Percentiles rank a stretch among this genome's conserved stretches.
Evolutionary conservation across 2,113 vertebrate species (phyloP).

Genomic region (Ptilonorhynchus violaceus): DNA sequence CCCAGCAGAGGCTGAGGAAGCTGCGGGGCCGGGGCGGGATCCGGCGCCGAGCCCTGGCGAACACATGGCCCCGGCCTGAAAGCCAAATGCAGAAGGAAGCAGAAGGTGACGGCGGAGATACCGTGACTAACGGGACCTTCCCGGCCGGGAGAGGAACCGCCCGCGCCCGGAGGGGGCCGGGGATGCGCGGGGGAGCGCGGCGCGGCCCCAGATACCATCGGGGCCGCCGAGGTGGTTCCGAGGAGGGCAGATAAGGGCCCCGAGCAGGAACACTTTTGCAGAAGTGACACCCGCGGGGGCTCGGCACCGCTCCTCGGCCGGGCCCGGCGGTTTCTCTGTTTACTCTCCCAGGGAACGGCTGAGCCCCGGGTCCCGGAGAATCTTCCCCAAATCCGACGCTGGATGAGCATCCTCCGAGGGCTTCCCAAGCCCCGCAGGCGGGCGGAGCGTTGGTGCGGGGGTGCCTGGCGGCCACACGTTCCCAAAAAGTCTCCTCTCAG

Average conservation of each 20-base stretch:
- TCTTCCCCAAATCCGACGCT: background rate
- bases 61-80: slow-evolving; percentile 21
- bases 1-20: slow-evolving; percentile 28
- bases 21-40: background rate
- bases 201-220: background rate
- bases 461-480: accelerated
- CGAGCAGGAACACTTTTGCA: slow-evolving; percentile 18
- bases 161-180: background rate
- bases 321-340: background rate
- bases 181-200: background rate
- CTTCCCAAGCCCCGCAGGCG: accelerated
- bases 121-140: slow-evolving; percentile 43
- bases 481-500: background rate
- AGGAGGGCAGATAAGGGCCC: background rate
- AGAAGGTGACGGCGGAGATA: slow-evolving; percentile 50
- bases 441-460: accelerated
- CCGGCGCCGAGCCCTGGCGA: slow-evolving; percentile 6
- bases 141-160: slow-evolving; percentile 25
- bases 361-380: background rate
- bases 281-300: background rate
- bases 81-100: slow-evolving; percentile 65
- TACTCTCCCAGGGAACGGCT: background rate
- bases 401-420: accelerated
- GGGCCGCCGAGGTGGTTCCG: background rate
- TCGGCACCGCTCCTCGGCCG: background rate